These are phyloP conservation scores for Euura saliciscinereae DNA, from an alignment of 1,140 invertebrate species.

Conservation along the genomic window DNA sequence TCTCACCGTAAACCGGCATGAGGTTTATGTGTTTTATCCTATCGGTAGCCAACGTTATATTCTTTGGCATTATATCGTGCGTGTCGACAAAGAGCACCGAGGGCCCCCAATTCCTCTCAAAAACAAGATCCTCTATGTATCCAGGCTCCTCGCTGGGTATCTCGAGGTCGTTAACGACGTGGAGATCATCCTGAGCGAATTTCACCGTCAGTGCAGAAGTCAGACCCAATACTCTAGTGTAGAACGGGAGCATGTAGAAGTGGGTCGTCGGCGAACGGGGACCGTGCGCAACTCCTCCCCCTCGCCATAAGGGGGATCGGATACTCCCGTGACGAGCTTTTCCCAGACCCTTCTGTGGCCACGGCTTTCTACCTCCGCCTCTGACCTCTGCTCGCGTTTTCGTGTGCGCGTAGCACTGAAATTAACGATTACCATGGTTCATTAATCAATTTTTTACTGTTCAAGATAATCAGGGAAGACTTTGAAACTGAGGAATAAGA, in stretches of 20 bases:
- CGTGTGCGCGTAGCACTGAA: conserved; percentile 70
- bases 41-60: conserved; percentile 83
- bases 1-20: conserved; percentile 91
- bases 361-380: conserved; percentile 90
- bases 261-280: conserved; percentile 86
- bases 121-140: conserved; percentile 81
- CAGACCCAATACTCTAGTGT: conserved; percentile 77
- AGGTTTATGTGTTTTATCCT: conserved; percentile 83
- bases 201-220: conserved; percentile 86
- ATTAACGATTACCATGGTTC: conserved; percentile 22
- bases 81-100: conserved; percentile 94
- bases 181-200: conserved; percentile 93
- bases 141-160: conserved; percentile 82
- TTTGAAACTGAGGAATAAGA: neutral
- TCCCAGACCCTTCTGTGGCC: conserved; percentile 94
- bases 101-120: conserved; percentile 90
- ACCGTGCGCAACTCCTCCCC: conserved; percentile 86
- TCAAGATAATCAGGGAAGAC: neutral
- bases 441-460: neutral
- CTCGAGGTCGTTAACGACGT: conserved; percentile 87
- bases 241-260: conserved; percentile 92
- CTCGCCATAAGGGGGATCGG: conserved; percentile 82
- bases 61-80: conserved; percentile 83
- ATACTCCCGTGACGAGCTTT: conserved; percentile 90
- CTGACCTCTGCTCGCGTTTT: conserved; percentile 82